Conservation (phyloP, 2,888 invertebrate genomes). For the Drosophila mimica region DNA sequence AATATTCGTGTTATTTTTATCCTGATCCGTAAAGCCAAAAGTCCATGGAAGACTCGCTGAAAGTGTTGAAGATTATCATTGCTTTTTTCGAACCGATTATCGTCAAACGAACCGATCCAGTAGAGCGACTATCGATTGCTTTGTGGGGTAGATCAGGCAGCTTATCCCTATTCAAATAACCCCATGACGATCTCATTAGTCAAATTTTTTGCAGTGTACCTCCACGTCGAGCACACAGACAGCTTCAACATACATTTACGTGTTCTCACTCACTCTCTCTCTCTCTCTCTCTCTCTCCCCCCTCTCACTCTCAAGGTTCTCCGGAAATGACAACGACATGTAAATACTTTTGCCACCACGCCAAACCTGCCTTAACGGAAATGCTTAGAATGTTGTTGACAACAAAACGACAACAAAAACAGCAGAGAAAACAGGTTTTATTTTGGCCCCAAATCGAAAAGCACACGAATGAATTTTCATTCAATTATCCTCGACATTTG, state of each 20-base stretch:
- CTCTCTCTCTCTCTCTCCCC: not conserved
- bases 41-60: too few relatives aligned
- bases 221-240: not conserved
- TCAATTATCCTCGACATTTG: conserved; percentile 78
- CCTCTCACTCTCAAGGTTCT: not conserved
- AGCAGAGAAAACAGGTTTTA: conserved; percentile 13
- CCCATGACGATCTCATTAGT: not conserved
- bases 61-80: too few relatives aligned
- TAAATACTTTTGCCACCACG: conserved; percentile 62
- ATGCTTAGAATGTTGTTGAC: conserved; percentile 65
- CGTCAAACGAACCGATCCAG: not conserved
- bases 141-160: not conserved
- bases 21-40: too few relatives aligned
- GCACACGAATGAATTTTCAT: conserved; percentile 80
- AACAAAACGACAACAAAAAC: conserved; percentile 31
- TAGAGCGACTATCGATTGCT: not conserved
- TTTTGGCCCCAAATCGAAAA: conserved; percentile 74
- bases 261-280: not conserved
- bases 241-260: not conserved
- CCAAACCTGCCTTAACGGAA: conserved; percentile 32
- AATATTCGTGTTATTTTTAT: not conserved
- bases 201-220: not conserved
- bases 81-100: not conserved
- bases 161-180: not conserved
- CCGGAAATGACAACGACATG: conserved; percentile 70